Conservation (phyloP, 92 coral and sea anemone genomes). For the Zoanthus gigantus region DNA sequence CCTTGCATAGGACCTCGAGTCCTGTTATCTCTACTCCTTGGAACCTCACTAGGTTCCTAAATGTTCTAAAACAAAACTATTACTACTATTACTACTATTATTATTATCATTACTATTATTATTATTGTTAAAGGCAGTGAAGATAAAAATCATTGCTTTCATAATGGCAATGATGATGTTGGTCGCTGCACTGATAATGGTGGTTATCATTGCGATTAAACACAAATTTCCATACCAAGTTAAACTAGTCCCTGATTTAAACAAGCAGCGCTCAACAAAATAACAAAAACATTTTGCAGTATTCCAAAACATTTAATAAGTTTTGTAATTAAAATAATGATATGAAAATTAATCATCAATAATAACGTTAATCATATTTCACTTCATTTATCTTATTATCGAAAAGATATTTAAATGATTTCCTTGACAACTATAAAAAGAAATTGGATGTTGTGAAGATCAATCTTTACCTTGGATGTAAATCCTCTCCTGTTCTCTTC, state of each 20-base stretch:
- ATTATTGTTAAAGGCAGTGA: neutral
- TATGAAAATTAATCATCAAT: too few relatives aligned
- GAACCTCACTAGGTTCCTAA: too few relatives aligned
- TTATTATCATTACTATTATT: too few relatives aligned
- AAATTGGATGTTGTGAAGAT: neutral
- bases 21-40: too few relatives aligned
- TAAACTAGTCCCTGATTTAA: neutral
- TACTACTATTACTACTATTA: too few relatives aligned
- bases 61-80: too few relatives aligned
- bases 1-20: too few relatives aligned
- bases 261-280: neutral
- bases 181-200: neutral
- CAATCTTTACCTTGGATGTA: conserved; percentile 60
- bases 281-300: neutral
- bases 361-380: too few relatives aligned
- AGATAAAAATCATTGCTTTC: neutral
- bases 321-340: too few relatives aligned
- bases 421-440: neutral
- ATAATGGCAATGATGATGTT: neutral
- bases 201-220: neutral
- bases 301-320: too few relatives aligned
- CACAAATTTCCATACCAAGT: too few relatives aligned
- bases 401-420: neutral
- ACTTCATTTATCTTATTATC: too few relatives aligned
- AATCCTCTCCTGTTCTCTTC: conserved; percentile 93